Evolutionary conservation across 2,888 invertebrate species (phyloP), one percentile per base, ranked within the genome.

Genomic region (Leptopilina drosophilae): DNA sequence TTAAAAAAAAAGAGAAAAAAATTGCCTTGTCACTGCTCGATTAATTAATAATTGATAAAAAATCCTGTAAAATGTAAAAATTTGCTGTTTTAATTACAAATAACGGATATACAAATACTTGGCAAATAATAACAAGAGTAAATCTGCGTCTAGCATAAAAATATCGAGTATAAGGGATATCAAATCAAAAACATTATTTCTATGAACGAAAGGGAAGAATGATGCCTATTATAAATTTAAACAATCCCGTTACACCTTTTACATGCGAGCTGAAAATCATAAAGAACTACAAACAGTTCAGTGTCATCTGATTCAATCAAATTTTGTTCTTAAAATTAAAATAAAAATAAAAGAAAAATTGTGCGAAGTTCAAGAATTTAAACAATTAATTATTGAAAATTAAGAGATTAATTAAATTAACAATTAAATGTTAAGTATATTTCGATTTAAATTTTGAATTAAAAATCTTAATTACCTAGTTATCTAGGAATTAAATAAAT

Each of bases 191-290:
- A 59, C 56, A 56, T 56, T 73, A 73, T 56, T 56, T 9, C n/a
- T 59, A 56, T 9, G 33, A 59, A 73, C 56, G 73, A 73, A 73
- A 73, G 73, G 40, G 14, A 53, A 73, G n/a, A 26, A 73, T 40
- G 56, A 73, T 73, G 53, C 56, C 53, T 9, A 73, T 14, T 73
- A 53, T 33, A 66, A 46, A 77, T 65, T 79, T 46, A 76, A 79
- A 77, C 26, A 65, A 64, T 75, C 40, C 49, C 53, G 26, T 64
- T 75, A 64, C 73, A 76, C 20, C 64, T 77, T 64, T 46, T 77
- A 49, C 77, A 77, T 42, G 77, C 26, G 64, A 42, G 49, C 77
- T 73, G 77, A 64, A 77, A 77, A 77, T 65, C 53, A 77, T 64
- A 65, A 77, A 77, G 26, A 77, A 64, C 64, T 77, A 64, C 77